Percentiles rank a stretch among this genome's conserved stretches.
Evolutionary conservation across 2,113 vertebrate genomes (phyloP).

Genomic region (Condylura cristata): DNA sequence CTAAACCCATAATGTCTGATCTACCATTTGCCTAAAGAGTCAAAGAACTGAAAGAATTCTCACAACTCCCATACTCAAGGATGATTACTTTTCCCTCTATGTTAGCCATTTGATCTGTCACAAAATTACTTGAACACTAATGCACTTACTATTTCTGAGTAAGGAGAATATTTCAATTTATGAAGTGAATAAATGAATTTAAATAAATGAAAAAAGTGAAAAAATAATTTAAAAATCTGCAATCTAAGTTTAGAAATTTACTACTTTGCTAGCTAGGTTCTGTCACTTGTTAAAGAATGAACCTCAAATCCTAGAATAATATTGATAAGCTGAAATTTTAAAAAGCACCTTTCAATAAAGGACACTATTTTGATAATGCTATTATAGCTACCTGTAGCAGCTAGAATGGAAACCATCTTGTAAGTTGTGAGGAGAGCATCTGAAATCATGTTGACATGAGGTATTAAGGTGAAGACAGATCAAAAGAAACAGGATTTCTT

Average conservation of each 20-base stretch:
- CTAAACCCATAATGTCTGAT: not conserved
- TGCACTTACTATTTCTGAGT: not conserved
- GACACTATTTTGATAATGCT: not conserved
- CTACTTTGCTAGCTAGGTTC: not conserved
- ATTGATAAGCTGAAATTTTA: not conserved
- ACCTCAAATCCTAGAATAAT: not conserved
- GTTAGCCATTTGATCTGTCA: not conserved
- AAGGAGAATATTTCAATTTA: not conserved
- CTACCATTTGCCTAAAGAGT: slow-evolving; percentile 19
- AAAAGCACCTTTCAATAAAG: not conserved
- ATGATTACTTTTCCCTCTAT: not conserved
- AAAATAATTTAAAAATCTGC: not conserved
- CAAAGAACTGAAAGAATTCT: slow-evolving; percentile 28
- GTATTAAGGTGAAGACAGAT: not conserved
- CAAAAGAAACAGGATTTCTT: not conserved
- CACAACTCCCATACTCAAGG: not conserved
- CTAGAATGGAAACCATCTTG: not conserved
- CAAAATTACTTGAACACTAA: not conserved
- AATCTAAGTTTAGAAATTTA: not conserved
- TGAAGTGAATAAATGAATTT: no score
- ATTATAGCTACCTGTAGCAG: not conserved
- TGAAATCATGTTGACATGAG: not conserved
- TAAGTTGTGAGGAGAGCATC: not conserved
- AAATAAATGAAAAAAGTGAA: no score
- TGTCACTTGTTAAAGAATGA: not conserved